These are phyloP conservation scores for Meteorus cinctellus DNA, from an alignment of 2,888 invertebrate species.

Conservation along the genomic window DNA sequence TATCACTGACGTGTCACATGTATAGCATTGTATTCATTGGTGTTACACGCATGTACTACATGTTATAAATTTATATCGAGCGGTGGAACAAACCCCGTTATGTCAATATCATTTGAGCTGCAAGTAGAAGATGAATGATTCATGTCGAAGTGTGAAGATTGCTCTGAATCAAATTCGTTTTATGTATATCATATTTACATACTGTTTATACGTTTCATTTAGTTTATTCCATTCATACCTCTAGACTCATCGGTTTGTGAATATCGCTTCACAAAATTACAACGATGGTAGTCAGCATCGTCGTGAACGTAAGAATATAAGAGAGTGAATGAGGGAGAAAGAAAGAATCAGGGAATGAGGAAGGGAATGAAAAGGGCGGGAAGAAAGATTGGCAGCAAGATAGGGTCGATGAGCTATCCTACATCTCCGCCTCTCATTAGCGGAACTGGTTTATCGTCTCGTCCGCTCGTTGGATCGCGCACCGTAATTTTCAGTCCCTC, in stretches of 20 bases:
- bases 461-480: slow-evolving; percentile 33
- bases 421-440: slow-evolving; percentile 58
- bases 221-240: too few relatives aligned
- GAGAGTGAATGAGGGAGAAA: slow-evolving; percentile 30
- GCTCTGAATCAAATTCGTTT: too few relatives aligned
- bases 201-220: too few relatives aligned
- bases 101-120: neutral
- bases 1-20: slow-evolving; percentile 40
- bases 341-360: slow-evolving; percentile 9
- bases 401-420: slow-evolving; percentile 51
- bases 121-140: neutral
- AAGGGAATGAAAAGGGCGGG: slow-evolving; percentile 38
- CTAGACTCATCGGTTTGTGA: too few relatives aligned
- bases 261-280: neutral
- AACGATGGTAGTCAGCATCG: neutral
- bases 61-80: neutral
- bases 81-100: neutral
- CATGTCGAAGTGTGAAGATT: too few relatives aligned
- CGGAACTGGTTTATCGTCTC: slow-evolving; percentile 57
- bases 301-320: neutral
- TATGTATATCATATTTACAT: too few relatives aligned
- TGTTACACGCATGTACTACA: neutral
- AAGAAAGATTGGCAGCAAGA: slow-evolving; percentile 47
- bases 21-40: neutral
- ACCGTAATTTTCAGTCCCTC: slow-evolving; percentile 31